A percentile compares a stretch with the other conserved stretches of the same genome.
These are phyloP conservation scores for Polyommatus iphigenia DNA, from an alignment of 2,888 invertebrate species.

Conservation along the genomic window DNA sequence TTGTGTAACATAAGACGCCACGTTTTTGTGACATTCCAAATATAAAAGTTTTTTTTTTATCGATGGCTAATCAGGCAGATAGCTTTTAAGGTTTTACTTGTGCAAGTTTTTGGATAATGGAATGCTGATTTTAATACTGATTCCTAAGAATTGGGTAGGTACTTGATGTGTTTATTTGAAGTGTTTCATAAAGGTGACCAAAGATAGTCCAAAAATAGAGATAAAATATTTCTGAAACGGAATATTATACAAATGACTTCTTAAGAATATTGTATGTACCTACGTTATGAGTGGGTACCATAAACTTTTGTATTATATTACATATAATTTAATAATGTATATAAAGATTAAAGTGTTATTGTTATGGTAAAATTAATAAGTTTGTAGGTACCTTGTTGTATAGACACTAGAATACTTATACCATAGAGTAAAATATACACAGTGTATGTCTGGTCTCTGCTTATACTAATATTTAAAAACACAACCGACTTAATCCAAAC, in stretches of 20 bases:
- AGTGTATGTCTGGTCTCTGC: too few relatives aligned
- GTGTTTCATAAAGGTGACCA: background rate
- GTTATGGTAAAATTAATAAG: too few relatives aligned
- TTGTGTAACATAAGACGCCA: constrained; percentile 53
- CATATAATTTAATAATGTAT: too few relatives aligned
- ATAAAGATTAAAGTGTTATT: too few relatives aligned
- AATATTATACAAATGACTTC: too few relatives aligned
- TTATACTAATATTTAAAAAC: background rate
- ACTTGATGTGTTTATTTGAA: background rate
- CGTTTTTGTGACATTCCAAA: constrained; percentile 32
- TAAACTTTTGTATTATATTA: too few relatives aligned
- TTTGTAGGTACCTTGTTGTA: background rate
- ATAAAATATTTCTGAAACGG: too few relatives aligned
- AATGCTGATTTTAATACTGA: background rate
- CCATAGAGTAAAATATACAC: too few relatives aligned
- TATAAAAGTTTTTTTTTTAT: constrained; percentile 20
- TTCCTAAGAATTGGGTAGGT: background rate
- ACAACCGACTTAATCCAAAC: background rate
- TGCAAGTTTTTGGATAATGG: constrained; percentile 2
- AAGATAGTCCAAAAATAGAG: too few relatives aligned
- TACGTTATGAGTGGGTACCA: too few relatives aligned
- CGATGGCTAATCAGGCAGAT: constrained; percentile 18
- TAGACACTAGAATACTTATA: background rate
- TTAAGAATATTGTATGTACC: too few relatives aligned
- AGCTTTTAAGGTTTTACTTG: constrained; percentile 14